A percentile compares a stretch with the other conserved stretches of the same genome.
These are phyloP conservation scores for Aepyceros melampus DNA, from an alignment of 2,113 vertebrate species.

Conservation along the genomic window DNA sequence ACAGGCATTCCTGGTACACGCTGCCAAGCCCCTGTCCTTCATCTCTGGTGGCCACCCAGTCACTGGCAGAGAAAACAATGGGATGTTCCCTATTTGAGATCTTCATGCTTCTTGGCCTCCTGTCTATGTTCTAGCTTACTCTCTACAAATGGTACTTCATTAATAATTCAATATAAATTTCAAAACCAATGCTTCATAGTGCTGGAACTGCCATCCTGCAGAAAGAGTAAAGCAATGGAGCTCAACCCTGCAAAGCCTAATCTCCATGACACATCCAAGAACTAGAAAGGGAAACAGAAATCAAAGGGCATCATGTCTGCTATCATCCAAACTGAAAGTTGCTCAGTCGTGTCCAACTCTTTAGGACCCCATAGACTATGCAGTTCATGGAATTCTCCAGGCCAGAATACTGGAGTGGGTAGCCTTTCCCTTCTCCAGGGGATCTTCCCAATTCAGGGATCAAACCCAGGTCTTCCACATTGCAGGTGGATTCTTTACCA, in stretches of 20 bases:
- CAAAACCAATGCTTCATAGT: not conserved
- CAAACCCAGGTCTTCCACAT: not conserved
- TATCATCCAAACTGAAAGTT: not conserved
- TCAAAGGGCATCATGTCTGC: not conserved
- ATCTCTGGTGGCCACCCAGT: not conserved
- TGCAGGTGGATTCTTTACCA: not conserved
- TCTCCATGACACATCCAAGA: not conserved
- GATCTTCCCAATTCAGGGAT: not conserved
- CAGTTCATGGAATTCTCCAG: not conserved
- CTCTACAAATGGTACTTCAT: not conserved
- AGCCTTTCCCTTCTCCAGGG: not conserved
- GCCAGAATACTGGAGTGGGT: not conserved
- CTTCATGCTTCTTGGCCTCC: not conserved
- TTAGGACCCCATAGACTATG: not conserved
- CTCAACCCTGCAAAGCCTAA: not conserved
- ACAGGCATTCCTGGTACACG: not conserved
- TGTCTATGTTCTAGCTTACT: not conserved
- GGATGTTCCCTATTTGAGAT: not conserved
- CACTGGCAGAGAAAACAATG: not conserved
- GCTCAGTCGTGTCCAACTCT: not conserved
- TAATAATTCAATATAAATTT: conserved; percentile 34
- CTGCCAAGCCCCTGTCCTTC: not conserved
- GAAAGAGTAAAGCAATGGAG: not conserved
- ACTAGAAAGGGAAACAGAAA: not conserved
- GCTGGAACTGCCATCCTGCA: not conserved